phyloP scores from a whole-genome alignment of 2,797 vertebrate genomes.

The Gouania willdenowi region DNA sequence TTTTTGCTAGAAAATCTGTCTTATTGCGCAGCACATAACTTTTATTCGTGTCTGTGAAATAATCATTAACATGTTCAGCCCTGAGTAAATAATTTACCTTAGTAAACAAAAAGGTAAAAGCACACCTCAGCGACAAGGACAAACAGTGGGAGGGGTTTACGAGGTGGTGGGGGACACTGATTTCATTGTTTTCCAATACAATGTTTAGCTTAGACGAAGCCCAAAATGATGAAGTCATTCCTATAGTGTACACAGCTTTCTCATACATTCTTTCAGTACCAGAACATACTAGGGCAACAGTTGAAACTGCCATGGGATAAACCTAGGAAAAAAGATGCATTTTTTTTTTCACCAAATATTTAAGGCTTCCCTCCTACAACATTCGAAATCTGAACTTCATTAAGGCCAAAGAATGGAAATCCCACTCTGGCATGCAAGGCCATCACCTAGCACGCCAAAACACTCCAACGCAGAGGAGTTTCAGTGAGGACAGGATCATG shows the following conservation, averaged over 20 bases:
- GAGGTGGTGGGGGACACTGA: slow-evolving; percentile 28
- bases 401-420: slow-evolving; percentile 14
- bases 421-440: slow-evolving; percentile 7
- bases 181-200: slow-evolving; percentile 55
- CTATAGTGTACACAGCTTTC: slow-evolving; percentile 55
- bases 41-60: slow-evolving; percentile 47
- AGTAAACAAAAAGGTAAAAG: slow-evolving; percentile 52
- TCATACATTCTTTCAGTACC: slow-evolving; percentile 44
- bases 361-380: neutral
- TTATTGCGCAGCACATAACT: slow-evolving; percentile 17
- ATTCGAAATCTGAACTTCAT: slow-evolving; percentile 22
- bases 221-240: slow-evolving; percentile 69
- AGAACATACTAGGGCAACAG: slow-evolving; percentile 12
- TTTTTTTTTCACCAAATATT: neutral
- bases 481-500: slow-evolving; percentile 30
- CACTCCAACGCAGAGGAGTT: slow-evolving; percentile 19
- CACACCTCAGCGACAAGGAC: slow-evolving; percentile 18
- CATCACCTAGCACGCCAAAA: slow-evolving; percentile 30
- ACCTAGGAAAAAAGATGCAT: slow-evolving; percentile 13
- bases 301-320: slow-evolving; percentile 13
- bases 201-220: slow-evolving; percentile 36
- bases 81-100: slow-evolving; percentile 56
- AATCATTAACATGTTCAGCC: slow-evolving; percentile 69
- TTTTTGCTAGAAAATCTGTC: no score
- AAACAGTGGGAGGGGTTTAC: neutral